Evolutionary conservation across 2,113 vertebrate genomes (phyloP), one percentile per base, ranked within the genome.

Genomic region (Dromaius novaehollandiae): DNA sequence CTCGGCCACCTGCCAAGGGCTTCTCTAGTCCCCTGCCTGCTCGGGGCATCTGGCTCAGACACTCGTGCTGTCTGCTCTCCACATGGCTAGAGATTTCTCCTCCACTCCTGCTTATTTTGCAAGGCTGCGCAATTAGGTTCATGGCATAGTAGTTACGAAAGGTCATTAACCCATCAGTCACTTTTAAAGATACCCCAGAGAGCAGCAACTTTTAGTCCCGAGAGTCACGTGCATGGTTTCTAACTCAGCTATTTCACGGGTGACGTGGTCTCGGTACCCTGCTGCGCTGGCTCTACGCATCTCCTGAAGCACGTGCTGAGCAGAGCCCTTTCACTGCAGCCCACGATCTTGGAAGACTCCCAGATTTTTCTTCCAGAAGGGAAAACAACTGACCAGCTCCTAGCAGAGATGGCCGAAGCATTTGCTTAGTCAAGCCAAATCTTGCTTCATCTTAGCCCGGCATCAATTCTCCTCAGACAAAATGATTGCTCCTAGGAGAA

Each of bases 351-450:
- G 50, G 46, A 75, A 58, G 26, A 46, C 56, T 48, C 50, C 53
- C 51, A 34, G 20, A 77, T 34, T 40, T 48, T 20, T 40, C 11
- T 55, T 51, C 50, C 66, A 63, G 74, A 71, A 76, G 4, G 9
- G 51, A 84, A 90, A 92, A 69, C 17, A 71, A 55, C 28, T 2
- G 3, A 71, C 30, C 6, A 5, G 56, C 30, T 34, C 16, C 55
- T 55, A 30, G 55, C 26, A 56, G 55, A 56, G 53, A 36, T 4
- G 11, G 48, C 28, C 1, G 3, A 83, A 22, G 13, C 42, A 51
- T 15, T 19, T 0, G 1, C 24, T 66, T 32, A 3, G 8, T 13
- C 51, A 38, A 14, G 14, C 22, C 0, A 0, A 42, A 44, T 9
- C 22, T 14, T 42, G 22, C 22, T 32, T 48, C 4, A 1, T 28